Conservation (phyloP, 2,797 vertebrate species). For the Clamator glandarius region DNA sequence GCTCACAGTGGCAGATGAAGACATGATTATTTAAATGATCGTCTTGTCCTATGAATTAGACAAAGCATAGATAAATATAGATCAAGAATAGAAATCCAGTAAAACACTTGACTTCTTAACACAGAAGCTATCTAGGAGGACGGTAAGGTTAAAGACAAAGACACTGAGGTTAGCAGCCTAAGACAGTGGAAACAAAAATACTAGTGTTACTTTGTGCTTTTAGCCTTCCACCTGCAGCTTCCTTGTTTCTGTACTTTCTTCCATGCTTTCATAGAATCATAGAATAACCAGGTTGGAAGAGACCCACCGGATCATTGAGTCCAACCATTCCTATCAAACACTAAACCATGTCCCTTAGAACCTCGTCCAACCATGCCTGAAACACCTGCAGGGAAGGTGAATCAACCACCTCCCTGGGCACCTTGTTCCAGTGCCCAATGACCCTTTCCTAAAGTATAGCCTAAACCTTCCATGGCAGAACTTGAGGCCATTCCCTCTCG, state of each 20-base stretch:
- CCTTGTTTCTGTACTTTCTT: neutral
- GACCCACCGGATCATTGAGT: too few relatives aligned
- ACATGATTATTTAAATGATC: neutral
- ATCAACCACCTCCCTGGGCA: too few relatives aligned
- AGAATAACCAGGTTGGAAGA: too few relatives aligned
- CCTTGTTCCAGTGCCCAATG: too few relatives aligned
- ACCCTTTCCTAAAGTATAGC: too few relatives aligned
- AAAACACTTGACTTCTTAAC: neutral
- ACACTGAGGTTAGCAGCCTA: neutral
- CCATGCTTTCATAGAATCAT: neutral
- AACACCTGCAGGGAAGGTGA: too few relatives aligned
- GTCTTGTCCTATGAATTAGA: neutral
- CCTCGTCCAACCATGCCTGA: too few relatives aligned
- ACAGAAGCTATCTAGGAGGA: neutral
- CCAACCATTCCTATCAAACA: too few relatives aligned
- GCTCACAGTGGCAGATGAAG: neutral
- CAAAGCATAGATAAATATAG: neutral
- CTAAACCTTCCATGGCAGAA: too few relatives aligned
- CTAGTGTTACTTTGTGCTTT: neutral
- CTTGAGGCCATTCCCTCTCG: too few relatives aligned
- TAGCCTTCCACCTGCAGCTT: neutral
- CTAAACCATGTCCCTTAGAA: too few relatives aligned
- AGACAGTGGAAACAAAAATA: neutral
- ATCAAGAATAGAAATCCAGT: neutral
- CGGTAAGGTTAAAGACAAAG: neutral